Evolutionary conservation across 2,888 invertebrate genomes (phyloP).

Genomic region (Meiosimyza platycephala): DNA sequence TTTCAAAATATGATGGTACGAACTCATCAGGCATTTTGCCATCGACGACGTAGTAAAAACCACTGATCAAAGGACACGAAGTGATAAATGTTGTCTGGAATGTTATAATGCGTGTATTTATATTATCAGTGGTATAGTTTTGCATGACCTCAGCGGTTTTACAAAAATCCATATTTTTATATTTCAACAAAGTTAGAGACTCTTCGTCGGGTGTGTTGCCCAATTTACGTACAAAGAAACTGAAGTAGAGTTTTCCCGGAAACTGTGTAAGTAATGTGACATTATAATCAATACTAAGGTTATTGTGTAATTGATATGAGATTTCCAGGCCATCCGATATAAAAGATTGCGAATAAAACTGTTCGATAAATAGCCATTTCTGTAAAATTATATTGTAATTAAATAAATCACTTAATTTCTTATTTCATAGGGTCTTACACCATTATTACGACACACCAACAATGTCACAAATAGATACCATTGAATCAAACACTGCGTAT

Average conservation of each 20-base stretch:
- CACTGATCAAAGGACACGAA: constrained; percentile 55
- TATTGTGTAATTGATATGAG: constrained; percentile 43
- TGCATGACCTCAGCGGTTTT: constrained; percentile 52
- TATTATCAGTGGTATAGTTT: constrained; percentile 48
- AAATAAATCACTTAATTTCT: not conserved
- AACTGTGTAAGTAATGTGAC: constrained; percentile 50
- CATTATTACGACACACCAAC: not conserved
- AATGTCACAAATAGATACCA: no score
- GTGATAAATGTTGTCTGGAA: constrained; percentile 53
- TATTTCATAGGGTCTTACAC: not conserved
- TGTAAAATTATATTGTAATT: not conserved
- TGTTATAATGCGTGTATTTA: constrained; percentile 32
- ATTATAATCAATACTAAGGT: constrained; percentile 48
- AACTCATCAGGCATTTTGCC: constrained; percentile 37
- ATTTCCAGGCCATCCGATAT: constrained; percentile 53
- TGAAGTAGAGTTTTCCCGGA: constrained; percentile 56
- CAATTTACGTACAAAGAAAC: constrained; percentile 51
- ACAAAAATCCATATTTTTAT: constrained; percentile 55
- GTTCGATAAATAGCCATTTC: constrained; percentile 43
- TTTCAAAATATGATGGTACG: constrained; percentile 46
- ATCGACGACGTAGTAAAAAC: constrained; percentile 54
- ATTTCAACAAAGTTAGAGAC: constrained; percentile 45
- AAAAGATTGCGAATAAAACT: constrained; percentile 56
- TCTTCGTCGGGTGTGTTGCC: constrained; percentile 36
- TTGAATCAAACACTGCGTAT: not conserved